phyloP scores from a whole-genome alignment of 2,113 vertebrate genomes.

The Rhynchopsitta pachyrhyncha region DNA sequence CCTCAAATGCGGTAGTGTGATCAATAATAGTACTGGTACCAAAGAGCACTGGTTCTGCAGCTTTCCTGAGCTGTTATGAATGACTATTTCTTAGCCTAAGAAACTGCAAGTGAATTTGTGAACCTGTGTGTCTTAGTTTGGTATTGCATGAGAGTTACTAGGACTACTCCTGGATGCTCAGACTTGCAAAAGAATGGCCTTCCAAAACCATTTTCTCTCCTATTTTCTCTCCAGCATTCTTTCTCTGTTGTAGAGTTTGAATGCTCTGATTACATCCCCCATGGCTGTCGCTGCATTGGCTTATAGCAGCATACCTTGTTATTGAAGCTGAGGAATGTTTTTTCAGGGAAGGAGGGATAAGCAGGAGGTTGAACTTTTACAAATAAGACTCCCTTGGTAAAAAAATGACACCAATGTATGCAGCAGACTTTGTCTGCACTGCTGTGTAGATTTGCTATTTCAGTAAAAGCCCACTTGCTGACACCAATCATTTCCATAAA shows the following conservation, averaged over 20 bases:
- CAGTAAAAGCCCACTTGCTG: conserved; percentile 32
- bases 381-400: not conserved
- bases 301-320: not conserved
- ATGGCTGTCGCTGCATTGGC: not conserved
- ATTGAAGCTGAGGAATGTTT: not conserved
- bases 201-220: not conserved
- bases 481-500: conserved; percentile 38
- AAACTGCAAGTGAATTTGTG: not conserved
- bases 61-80: not conserved
- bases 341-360: not conserved
- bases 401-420: not conserved
- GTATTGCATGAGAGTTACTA: not conserved
- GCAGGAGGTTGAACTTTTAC: not conserved
- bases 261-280: not conserved
- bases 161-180: not conserved
- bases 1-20: not conserved
- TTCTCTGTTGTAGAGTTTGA: not conserved
- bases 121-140: not conserved
- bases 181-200: not conserved
- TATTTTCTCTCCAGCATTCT: not conserved
- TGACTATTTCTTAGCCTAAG: not conserved
- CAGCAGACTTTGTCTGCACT: not conserved
- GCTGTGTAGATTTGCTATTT: not conserved
- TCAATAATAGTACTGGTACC: not conserved
- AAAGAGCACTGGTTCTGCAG: not conserved